These are phyloP conservation scores for Actias luna DNA, from an alignment of 2,888 invertebrate genomes.

Conservation along the genomic window DNA sequence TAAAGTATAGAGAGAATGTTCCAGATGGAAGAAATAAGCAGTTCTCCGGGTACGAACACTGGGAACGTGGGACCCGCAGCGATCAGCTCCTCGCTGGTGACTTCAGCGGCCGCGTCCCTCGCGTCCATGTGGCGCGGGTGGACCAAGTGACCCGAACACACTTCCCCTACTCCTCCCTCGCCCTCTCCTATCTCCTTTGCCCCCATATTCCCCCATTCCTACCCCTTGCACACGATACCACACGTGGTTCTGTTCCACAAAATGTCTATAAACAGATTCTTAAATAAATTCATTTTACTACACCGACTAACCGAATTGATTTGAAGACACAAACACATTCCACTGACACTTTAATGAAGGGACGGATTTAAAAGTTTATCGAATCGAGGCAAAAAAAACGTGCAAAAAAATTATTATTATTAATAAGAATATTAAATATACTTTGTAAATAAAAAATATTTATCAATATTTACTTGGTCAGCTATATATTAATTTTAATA, in stretches of 20 bases:
- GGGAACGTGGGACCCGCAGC: slow-evolving; percentile 25
- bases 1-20: neutral
- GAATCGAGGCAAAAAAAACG: too few species aligned
- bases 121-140: slow-evolving; percentile 91
- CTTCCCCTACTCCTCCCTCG: neutral
- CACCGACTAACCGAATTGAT: neutral
- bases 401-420: too few species aligned
- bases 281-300: neutral
- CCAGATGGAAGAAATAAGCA: slow-evolving; percentile 55
- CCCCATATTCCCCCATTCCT: too few species aligned
- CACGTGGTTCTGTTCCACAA: too few species aligned
- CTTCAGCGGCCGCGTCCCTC: slow-evolving; percentile 91
- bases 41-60: slow-evolving; percentile 56
- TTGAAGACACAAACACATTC: neutral
- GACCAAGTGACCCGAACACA: slow-evolving; percentile 74
- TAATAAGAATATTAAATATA: too few species aligned
- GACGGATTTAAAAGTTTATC: too few species aligned
- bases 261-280: too few species aligned
- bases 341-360: neutral
- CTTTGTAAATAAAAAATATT: too few species aligned
- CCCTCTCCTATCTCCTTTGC: neutral
- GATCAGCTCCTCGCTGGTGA: slow-evolving; percentile 85
- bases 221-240: neutral
- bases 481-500: too few species aligned
- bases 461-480: too few species aligned